Conservation (phyloP, 2,888 invertebrate species). For the Bursaphelenchus okinawaensis region DNA sequence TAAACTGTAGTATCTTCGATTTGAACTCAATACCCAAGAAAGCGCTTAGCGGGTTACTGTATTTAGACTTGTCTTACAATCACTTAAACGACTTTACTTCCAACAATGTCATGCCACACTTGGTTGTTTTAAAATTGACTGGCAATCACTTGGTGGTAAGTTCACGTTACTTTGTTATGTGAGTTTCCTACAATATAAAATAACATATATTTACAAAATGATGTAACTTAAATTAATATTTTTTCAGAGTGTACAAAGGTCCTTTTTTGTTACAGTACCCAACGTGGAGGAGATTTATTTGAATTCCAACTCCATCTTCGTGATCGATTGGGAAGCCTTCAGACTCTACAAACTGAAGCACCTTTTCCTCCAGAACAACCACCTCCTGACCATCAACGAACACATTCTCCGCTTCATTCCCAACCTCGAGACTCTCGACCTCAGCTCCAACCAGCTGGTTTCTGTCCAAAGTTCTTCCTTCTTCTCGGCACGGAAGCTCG, state of each 20-base stretch:
- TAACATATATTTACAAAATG: too few relatives aligned
- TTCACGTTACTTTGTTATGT: constrained; percentile 7
- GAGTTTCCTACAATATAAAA: not conserved
- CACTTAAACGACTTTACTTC: constrained; percentile 6
- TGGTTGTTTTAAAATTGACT: constrained; percentile 15
- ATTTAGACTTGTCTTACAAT: constrained; percentile 20
- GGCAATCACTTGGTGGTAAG: constrained; percentile 23
- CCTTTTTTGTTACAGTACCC: constrained; percentile 24
- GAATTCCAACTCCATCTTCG: constrained; percentile 24
- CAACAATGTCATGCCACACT: constrained; percentile 14
- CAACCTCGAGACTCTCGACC: constrained; percentile 31
- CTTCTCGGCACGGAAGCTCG: constrained; percentile 30
- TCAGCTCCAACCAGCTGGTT: constrained; percentile 28
- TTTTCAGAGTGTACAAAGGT: constrained; percentile 23
- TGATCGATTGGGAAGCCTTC: constrained; percentile 37
- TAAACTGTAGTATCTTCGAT: constrained; percentile 3
- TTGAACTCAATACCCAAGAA: not conserved
- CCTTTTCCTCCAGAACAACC: constrained; percentile 23
- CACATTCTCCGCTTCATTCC: constrained; percentile 38
- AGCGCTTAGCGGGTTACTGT: constrained; percentile 5
- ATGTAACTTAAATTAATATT: not conserved
- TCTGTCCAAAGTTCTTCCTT: constrained; percentile 34
- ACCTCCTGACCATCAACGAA: constrained; percentile 31
- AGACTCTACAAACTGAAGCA: constrained; percentile 26
- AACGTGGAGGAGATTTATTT: constrained; percentile 36